phyloP scores from a whole-genome alignment of 2,797 vertebrate genomes.

The Odontamblyopus rebecca region DNA sequence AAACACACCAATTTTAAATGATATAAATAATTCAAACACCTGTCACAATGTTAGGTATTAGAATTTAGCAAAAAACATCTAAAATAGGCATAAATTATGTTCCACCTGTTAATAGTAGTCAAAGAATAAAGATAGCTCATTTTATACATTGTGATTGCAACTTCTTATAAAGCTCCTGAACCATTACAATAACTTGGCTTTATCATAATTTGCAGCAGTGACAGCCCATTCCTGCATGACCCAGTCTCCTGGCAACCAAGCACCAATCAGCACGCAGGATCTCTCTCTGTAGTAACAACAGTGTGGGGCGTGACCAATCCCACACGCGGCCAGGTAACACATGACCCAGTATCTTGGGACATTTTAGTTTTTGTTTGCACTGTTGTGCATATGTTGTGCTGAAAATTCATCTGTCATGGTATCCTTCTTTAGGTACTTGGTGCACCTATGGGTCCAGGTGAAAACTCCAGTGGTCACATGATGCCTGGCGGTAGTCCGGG shows the following conservation, averaged over 20 bases:
- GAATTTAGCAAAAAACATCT: too few species aligned
- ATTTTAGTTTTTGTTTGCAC: conserved; percentile 11
- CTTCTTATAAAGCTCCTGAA: conserved; percentile 20
- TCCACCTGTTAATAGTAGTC: neutral
- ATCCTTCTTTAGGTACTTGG: conserved; percentile 81
- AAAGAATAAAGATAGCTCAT: neutral
- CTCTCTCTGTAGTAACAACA: conserved; percentile 95
- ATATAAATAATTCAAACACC: neutral
- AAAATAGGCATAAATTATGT: neutral
- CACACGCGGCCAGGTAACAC: conserved; percentile 91
- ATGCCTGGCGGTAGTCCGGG: conserved; percentile 84
- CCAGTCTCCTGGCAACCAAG: conserved; percentile 89
- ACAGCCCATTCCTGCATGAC: conserved; percentile 93
- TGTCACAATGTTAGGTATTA: neutral
- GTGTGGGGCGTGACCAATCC: conserved; percentile 97
- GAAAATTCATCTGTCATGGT: neutral
- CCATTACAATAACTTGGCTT: conserved; percentile 40
- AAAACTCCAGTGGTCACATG: conserved; percentile 88
- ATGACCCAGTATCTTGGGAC: conserved; percentile 32
- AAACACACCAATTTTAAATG: neutral
- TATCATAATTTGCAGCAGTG: conserved; percentile 76
- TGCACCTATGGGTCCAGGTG: conserved; percentile 90
- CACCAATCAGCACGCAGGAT: conserved; percentile 90
- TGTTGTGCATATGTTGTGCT: neutral
- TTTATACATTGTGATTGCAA: neutral